Base-by-base conservation (phyloP, 2,888 invertebrate species). In the Agrotis ipsilon region DNA sequence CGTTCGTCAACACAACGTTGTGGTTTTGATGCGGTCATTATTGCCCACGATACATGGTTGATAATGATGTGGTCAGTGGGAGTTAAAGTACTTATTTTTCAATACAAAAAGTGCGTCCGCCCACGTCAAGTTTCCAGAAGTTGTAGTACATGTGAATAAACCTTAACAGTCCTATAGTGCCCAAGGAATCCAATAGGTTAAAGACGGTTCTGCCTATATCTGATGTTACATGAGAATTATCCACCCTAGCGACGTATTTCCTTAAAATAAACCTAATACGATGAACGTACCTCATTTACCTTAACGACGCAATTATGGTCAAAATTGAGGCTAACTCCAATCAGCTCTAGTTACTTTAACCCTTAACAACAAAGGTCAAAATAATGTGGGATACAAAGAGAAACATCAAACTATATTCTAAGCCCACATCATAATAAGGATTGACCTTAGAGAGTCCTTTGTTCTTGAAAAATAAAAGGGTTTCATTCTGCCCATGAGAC, bases 381-480 rank as follows among this genome's bases (percentile, higher is more conserved):
- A 48, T 24, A 57, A 75, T 55, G 39, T 48, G 49, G 39, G 32
- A 57, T 32, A 64, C 45, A 64, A 71, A 65, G 27, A 67, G 45
- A 72, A 71, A 67, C 63, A 49, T 61, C 65, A 60, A 66, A 52
- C 68, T 54, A 64, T 67, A 68, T 72, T 60, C 49, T 57, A 57
- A 59, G 46, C 54, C 32, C 19, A 54, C 32, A 51, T 68, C 57
- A 66, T 72, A 65, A 67, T 72, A 57, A 68, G 65, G 66, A 64
- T 66, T 76, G 85, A 76, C 73, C 82, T 72, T 61, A 60, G 57
- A 52, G 16, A 32, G 32, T 46, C 59, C 61, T 74, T 83, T 78
- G 68, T 68, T 72, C 72, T 76, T 68, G 70, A 64, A 68, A 39
- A 84, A 79, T 79, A 84, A 82, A 81, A 82, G 13, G 63, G 14